Evolutionary conservation across 2,797 vertebrate species (phyloP).

Genomic region (Ammospiza maritima): DNA sequence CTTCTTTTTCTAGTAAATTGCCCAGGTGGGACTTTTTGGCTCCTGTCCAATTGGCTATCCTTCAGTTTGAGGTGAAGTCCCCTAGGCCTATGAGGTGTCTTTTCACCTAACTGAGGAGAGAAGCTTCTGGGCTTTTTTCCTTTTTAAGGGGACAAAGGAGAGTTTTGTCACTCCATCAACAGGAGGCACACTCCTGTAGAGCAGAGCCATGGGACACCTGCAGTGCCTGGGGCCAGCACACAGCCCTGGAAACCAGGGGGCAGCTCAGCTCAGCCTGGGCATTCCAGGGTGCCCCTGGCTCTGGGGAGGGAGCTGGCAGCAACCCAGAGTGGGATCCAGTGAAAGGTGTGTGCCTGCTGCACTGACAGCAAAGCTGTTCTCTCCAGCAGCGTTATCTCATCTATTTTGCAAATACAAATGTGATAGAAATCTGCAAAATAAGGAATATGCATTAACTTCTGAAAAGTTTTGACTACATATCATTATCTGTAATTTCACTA

Average conservation of each 20-base stretch:
- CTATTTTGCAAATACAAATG: constrained; percentile 71
- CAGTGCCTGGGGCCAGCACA: not conserved
- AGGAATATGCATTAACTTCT: constrained; percentile 64
- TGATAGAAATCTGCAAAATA: constrained; percentile 71
- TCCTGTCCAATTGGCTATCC: too few species aligned
- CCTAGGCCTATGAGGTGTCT: too few species aligned
- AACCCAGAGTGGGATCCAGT: not conserved
- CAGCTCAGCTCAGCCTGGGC: not conserved
- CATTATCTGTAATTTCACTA: constrained; percentile 66
- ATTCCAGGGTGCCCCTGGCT: fast-evolving
- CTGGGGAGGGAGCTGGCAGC: not conserved
- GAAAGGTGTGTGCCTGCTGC: not conserved
- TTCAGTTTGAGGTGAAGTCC: too few species aligned
- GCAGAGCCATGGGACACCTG: not conserved
- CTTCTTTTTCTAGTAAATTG: too few species aligned
- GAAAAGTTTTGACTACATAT: constrained; percentile 71
- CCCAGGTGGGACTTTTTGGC: too few species aligned
- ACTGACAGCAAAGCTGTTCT: constrained; percentile 33
- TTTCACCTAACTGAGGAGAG: too few species aligned
- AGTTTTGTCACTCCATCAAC: too few species aligned
- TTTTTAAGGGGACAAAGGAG: too few species aligned
- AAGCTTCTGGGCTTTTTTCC: too few species aligned
- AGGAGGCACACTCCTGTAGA: fast-evolving
- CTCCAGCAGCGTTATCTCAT: constrained; percentile 28
- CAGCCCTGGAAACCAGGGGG: fast-evolving